phyloP scores from a whole-genome alignment of 2,797 vertebrate species.

The Apogon hyalosoma region DNA sequence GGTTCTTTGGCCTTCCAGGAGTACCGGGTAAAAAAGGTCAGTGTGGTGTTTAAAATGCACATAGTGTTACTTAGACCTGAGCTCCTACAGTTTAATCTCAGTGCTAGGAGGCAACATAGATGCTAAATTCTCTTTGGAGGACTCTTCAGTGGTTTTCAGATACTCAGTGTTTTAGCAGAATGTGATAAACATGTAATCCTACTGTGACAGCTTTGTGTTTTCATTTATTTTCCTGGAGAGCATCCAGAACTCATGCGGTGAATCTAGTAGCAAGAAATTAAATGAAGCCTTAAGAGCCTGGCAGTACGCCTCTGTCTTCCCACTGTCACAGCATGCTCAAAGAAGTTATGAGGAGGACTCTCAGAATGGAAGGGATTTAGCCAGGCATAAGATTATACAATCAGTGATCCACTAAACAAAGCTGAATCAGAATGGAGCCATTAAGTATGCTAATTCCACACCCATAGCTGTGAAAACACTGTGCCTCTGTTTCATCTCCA shows the following conservation, averaged over 20 bases:
- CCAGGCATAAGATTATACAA: slow-evolving; percentile 43
- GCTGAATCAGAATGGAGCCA: slow-evolving; percentile 40
- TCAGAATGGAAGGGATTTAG: slow-evolving; percentile 34
- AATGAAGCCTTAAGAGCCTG: slow-evolving; percentile 30
- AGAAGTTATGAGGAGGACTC: slow-evolving; percentile 9
- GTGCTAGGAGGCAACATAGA: not conserved
- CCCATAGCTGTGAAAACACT: slow-evolving; percentile 29
- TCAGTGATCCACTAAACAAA: slow-evolving; percentile 52
- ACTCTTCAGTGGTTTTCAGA: slow-evolving; percentile 14
- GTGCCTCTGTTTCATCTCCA: slow-evolving; percentile 29
- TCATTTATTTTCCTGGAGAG: slow-evolving; percentile 28
- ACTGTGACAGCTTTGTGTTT: slow-evolving; percentile 28
- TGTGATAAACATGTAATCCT: slow-evolving; percentile 14
- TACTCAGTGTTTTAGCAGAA: slow-evolving; percentile 4
- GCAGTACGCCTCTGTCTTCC: slow-evolving; percentile 24
- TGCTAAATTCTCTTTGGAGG: not conserved
- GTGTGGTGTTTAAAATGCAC: not conserved
- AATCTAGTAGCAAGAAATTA: slow-evolving; percentile 28
- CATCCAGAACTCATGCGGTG: slow-evolving; percentile 31
- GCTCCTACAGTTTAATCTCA: not conserved
- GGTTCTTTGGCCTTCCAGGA: slow-evolving; percentile 85
- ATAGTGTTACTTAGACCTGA: not conserved
- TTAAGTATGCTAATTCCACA: slow-evolving; percentile 39
- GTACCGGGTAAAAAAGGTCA: slow-evolving; percentile 82
- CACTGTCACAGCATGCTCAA: slow-evolving; percentile 4